phyloP scores from a whole-genome alignment of 2,113 vertebrate species.

The Rhizomys pruinosus region DNA sequence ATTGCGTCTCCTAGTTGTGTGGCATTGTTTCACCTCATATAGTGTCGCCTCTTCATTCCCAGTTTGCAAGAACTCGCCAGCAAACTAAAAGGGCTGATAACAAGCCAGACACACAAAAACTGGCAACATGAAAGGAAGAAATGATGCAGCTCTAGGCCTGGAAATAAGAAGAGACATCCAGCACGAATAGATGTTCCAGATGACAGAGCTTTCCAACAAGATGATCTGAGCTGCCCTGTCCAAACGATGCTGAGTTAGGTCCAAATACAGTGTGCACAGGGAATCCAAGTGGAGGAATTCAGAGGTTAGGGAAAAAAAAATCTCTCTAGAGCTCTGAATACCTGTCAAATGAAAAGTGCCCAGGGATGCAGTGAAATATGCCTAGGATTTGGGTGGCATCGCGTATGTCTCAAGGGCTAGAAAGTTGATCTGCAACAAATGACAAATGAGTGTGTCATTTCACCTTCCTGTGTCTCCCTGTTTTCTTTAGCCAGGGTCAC shows the following conservation, averaged over 20 bases:
- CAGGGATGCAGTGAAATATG: background rate
- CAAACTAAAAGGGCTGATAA: background rate
- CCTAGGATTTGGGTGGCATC: background rate
- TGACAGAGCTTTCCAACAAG: rapidly evolving
- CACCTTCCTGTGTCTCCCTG: background rate
- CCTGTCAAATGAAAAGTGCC: background rate
- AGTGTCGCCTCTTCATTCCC: background rate
- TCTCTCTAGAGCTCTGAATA: background rate
- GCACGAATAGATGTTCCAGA: background rate
- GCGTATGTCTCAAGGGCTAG: background rate
- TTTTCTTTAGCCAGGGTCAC: background rate
- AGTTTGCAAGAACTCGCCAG: background rate
- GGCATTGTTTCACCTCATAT: background rate
- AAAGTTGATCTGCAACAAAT: no score
- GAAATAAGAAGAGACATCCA: background rate
- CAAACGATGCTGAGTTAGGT: background rate
- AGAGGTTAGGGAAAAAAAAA: no score
- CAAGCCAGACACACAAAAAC: background rate
- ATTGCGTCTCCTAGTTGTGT: background rate
- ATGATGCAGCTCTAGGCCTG: background rate
- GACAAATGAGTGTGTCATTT: background rate
- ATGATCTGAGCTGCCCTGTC: background rate
- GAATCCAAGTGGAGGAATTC: background rate
- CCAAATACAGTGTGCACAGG: background rate
- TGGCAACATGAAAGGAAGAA: background rate